phyloP scores from a whole-genome alignment of 2,113 vertebrate species.

The Chaetodon trifascialis region DNA sequence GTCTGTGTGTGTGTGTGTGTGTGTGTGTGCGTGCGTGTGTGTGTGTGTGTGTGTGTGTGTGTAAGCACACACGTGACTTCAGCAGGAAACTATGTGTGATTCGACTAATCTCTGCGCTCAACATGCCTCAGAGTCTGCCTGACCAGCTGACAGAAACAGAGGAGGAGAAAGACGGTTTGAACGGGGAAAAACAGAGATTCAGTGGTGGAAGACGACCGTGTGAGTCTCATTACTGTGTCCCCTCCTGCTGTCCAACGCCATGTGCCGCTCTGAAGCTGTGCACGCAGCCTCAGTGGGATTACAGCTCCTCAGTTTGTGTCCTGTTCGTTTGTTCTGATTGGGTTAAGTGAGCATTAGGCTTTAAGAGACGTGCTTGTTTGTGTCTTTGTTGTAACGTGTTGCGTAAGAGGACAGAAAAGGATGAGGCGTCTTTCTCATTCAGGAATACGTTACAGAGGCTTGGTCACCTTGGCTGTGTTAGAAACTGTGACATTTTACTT shows the following conservation, averaged over 20 bases:
- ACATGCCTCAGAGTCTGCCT: slow-evolving; percentile 28
- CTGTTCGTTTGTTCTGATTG: slow-evolving; percentile 34
- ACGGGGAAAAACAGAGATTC: neutral
- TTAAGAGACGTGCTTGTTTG: slow-evolving; percentile 2
- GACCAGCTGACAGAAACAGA: slow-evolving; percentile 2
- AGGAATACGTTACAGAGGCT: neutral
- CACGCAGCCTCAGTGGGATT: slow-evolving; percentile 38
- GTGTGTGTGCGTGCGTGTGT: too few relatives aligned
- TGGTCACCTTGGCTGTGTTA: neutral
- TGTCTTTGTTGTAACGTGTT: slow-evolving; percentile 11
- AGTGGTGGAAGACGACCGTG: slow-evolving; percentile 3
- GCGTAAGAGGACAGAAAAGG: neutral
- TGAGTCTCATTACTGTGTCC: slow-evolving; percentile 25
- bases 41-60: neutral
- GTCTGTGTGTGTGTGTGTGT: neutral
- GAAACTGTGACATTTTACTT: neutral
- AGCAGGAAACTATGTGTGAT: slow-evolving; percentile 61
- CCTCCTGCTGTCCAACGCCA: slow-evolving; percentile 15
- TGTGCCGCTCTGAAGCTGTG: slow-evolving; percentile 25
- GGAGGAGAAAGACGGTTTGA: neutral
- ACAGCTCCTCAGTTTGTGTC: slow-evolving; percentile 19
- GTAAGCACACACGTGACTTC: slow-evolving; percentile 43
- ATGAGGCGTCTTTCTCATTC: neutral
- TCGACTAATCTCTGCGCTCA: slow-evolving; percentile 26
- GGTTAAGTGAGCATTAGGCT: slow-evolving; percentile 12